phyloP scores from a whole-genome alignment of 2,888 invertebrate species.

The Trissolcus brochymenae region DNA sequence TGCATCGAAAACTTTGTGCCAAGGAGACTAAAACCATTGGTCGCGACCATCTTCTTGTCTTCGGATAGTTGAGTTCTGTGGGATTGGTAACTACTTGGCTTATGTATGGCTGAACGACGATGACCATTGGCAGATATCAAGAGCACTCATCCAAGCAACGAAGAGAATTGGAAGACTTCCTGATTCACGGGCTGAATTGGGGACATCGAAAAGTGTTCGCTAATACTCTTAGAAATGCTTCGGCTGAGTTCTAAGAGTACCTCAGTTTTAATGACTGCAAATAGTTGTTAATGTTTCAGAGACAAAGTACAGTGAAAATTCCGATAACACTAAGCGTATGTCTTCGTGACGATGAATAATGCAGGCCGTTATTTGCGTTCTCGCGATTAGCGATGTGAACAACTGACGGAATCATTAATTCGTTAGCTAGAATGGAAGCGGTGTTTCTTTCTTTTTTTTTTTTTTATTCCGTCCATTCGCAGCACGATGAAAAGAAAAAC shows the following conservation, averaged over 20 bases:
- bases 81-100: background rate
- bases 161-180: conserved; percentile 1
- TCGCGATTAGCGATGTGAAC: too few relatives aligned
- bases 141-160: background rate
- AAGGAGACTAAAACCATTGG: too few relatives aligned
- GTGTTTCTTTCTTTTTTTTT: too few relatives aligned
- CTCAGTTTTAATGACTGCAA: background rate
- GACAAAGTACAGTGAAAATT: too few relatives aligned
- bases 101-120: conserved; percentile 1
- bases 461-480: too few relatives aligned
- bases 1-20: too few relatives aligned
- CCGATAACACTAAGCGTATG: too few relatives aligned
- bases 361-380: too few relatives aligned
- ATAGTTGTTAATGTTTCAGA: background rate
- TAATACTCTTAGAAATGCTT: background rate
- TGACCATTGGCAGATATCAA: conserved; percentile 6
- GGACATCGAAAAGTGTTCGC: background rate
- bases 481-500: too few relatives aligned
- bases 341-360: too few relatives aligned
- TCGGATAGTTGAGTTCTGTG: background rate
- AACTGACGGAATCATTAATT: too few relatives aligned
- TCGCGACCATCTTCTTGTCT: background rate
- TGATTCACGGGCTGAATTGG: background rate
- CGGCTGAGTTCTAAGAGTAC: background rate
- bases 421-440: too few relatives aligned